These are phyloP conservation scores for Euura saliciscinereae DNA, from an alignment of 1,140 invertebrate species.

Conservation along the genomic window DNA sequence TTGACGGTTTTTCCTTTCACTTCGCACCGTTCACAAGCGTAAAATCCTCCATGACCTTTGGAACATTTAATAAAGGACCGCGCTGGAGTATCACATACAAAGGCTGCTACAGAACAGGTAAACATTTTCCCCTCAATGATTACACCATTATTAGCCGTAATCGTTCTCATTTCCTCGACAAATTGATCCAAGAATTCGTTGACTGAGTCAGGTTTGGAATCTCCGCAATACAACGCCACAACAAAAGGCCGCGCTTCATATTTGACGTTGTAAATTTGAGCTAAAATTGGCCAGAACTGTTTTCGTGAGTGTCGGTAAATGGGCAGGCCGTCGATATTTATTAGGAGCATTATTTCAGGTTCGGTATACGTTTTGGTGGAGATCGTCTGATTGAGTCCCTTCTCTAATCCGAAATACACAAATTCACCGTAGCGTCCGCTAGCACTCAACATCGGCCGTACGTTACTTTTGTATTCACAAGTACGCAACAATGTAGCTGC, in stretches of 20 bases:
- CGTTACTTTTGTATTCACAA: neutral
- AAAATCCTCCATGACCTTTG: slow-evolving; percentile 31
- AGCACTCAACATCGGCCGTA: neutral
- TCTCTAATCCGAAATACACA: neutral
- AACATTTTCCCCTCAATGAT: slow-evolving; percentile 14
- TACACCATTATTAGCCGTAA: slow-evolving; percentile 22
- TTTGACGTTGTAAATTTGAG: slow-evolving; percentile 18
- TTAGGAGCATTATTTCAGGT: slow-evolving; percentile 18
- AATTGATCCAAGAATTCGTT: slow-evolving; percentile 28
- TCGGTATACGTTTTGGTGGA: neutral
- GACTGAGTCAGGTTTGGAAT: slow-evolving; percentile 23
- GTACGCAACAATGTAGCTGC: slow-evolving; percentile 6
- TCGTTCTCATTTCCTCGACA: slow-evolving; percentile 21
- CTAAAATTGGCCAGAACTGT: slow-evolving; percentile 27
- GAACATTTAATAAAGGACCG: slow-evolving; percentile 29
- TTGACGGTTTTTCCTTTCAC: slow-evolving; percentile 24
- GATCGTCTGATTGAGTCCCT: neutral
- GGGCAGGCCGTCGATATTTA: slow-evolving; percentile 24
- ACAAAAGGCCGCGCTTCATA: slow-evolving; percentile 24
- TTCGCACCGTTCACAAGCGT: slow-evolving; percentile 32
- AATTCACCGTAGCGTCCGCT: slow-evolving; percentile 2
- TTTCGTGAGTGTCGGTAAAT: slow-evolving; percentile 23
- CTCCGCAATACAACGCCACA: slow-evolving; percentile 24
- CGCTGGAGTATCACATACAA: slow-evolving; percentile 30
- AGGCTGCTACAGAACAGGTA: slow-evolving; percentile 21